Conservation (phyloP, 2,888 invertebrate genomes). For the Ctenicera cuprea region DNA sequence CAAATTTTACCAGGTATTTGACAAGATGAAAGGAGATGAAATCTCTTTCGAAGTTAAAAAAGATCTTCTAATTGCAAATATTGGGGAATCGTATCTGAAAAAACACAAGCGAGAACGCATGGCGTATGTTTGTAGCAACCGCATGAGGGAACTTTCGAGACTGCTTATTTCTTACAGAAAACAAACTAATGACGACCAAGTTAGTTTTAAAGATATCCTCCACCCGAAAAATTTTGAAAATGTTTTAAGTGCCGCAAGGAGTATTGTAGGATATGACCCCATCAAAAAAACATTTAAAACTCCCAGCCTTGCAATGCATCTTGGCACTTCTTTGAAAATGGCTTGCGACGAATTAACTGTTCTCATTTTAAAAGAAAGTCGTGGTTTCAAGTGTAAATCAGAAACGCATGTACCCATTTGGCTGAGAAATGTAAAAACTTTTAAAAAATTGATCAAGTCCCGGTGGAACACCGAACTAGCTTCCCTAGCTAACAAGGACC, state of each 20-base stretch:
- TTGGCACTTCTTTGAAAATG: constrained; percentile 50
- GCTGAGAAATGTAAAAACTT: constrained; percentile 38
- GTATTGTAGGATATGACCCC: constrained; percentile 48
- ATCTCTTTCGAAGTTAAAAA: constrained; percentile 54
- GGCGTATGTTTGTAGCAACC: constrained; percentile 55
- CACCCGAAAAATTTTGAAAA: constrained; percentile 38
- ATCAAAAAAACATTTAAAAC: constrained; percentile 52
- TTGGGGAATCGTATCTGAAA: constrained; percentile 58
- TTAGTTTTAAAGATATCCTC: neutral
- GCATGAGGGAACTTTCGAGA: constrained; percentile 56
- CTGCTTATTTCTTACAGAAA: constrained; percentile 51
- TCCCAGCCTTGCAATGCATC: constrained; percentile 52
- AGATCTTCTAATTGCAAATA: constrained; percentile 48
- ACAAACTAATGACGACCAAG: neutral
- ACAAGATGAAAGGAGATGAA: constrained; percentile 54
- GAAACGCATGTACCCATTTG: constrained; percentile 21
- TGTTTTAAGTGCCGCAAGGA: constrained; percentile 44
- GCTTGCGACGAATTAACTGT: constrained; percentile 40
- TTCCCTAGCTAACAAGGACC: constrained; percentile 36
- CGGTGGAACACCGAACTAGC: constrained; percentile 8
- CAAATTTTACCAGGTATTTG: constrained; percentile 42
- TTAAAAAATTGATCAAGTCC: constrained; percentile 26
- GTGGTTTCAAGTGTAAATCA: constrained; percentile 42
- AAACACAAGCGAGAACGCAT: constrained; percentile 56
- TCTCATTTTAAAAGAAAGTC: constrained; percentile 43